phyloP scores from a whole-genome alignment of 2,888 invertebrate genomes.

The Lathronympha strigana region DNA sequence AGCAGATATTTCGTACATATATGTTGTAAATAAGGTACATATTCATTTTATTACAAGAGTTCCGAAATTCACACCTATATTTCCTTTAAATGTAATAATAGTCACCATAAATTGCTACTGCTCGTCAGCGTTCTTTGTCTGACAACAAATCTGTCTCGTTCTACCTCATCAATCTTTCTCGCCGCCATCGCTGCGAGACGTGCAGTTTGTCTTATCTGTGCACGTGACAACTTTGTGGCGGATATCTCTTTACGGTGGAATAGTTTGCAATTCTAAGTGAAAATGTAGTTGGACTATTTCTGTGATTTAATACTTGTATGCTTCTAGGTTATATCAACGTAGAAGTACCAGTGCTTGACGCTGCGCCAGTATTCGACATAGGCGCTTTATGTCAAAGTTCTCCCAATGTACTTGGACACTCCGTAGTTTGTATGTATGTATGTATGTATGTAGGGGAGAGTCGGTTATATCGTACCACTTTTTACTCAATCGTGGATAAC shows the following conservation, averaged over 20 bases:
- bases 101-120: neutral
- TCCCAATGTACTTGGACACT: no score
- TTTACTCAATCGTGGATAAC: no score
- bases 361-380: no score
- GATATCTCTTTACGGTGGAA: slow-evolving; percentile 23
- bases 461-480: no score
- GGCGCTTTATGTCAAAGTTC: no score
- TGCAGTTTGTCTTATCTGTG: slow-evolving; percentile 34
- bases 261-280: slow-evolving; percentile 19
- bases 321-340: neutral
- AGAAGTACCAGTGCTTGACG: no score
- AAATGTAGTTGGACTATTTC: neutral
- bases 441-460: no score
- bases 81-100: neutral
- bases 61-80: no score
- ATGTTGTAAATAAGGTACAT: no score
- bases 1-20: no score
- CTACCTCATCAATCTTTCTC: slow-evolving; percentile 29
- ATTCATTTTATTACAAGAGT: no score
- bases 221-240: slow-evolving; percentile 26
- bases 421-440: no score
- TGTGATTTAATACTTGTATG: neutral
- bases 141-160: slow-evolving; percentile 19
- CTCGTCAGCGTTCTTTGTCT: neutral
- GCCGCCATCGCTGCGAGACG: slow-evolving; percentile 18